A percentile compares a stretch with the other conserved stretches of the same genome.
phyloP scores from a whole-genome alignment of 2,888 invertebrate species.

The Himalopsyche tibetana region DNA sequence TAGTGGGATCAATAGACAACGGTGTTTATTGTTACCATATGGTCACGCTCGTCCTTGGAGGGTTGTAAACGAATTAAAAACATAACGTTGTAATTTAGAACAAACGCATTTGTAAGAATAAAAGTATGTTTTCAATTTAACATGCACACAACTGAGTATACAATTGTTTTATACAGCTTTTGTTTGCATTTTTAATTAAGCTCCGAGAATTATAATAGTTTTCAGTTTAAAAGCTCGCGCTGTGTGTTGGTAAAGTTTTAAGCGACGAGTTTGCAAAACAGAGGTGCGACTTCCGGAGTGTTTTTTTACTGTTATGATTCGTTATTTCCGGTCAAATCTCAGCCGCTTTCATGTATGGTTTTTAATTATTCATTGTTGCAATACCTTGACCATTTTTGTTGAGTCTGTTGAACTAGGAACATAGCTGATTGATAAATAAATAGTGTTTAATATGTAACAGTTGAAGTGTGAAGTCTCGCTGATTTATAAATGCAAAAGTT shows the following conservation, averaged over 20 bases:
- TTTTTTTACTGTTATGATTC: background rate
- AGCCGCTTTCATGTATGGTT: background rate
- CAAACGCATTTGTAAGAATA: background rate
- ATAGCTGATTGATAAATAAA: no score
- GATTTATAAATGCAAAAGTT: no score
- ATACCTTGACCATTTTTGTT: no score
- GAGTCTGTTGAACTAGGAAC: no score
- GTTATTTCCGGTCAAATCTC: background rate
- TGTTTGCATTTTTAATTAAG: slow-evolving; percentile 5
- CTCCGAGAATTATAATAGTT: background rate
- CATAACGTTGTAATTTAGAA: no score
- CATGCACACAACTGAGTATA: background rate
- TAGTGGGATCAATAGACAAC: no score
- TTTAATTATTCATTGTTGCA: background rate
- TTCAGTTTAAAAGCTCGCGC: background rate
- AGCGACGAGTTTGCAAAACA: background rate
- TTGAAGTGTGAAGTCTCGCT: no score
- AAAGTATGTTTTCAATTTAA: background rate
- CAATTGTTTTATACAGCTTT: background rate
- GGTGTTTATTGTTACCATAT: no score
- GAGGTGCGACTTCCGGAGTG: background rate
- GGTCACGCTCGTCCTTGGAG: no score
- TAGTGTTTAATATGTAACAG: no score
- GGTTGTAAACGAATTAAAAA: no score
- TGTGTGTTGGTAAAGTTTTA: background rate